Percentiles rank a stretch among this genome's conserved stretches.
These are phyloP conservation scores for Otocyon megalotis DNA, from an alignment of 2,113 vertebrate species.

Conservation along the genomic window DNA sequence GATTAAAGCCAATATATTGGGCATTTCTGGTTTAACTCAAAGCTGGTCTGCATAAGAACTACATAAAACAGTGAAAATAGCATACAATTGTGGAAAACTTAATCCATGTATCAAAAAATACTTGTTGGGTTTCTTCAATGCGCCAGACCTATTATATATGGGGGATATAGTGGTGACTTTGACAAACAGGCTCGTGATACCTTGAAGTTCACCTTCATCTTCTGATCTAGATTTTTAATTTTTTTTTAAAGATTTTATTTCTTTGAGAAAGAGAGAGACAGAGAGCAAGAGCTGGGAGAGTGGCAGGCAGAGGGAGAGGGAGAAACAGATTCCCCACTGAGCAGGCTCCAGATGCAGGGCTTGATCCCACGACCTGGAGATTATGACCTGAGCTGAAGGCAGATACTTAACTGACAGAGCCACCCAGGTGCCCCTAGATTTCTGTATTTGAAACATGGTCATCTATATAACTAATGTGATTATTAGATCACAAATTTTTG, in stretches of 20 bases:
- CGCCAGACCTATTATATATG: background rate
- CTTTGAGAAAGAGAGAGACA: too few relatives aligned
- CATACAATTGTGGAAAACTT: slow-evolving; percentile 16
- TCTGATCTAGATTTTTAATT: background rate
- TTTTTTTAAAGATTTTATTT: too few relatives aligned
- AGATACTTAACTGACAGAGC: too few relatives aligned
- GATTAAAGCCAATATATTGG: slow-evolving; percentile 8
- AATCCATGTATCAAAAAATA: slow-evolving; percentile 9
- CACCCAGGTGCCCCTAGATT: background rate
- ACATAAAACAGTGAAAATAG: slow-evolving; percentile 9
- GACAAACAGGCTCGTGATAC: background rate
- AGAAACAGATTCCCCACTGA: too few relatives aligned
- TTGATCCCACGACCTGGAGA: too few relatives aligned
- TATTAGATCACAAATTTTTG: slow-evolving; percentile 34
- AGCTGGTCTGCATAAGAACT: slow-evolving; percentile 5
- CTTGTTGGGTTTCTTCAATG: background rate
- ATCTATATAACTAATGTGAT: slow-evolving; percentile 46
- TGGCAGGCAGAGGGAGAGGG: too few relatives aligned
- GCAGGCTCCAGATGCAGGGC: too few relatives aligned
- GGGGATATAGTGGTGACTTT: background rate
- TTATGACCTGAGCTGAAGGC: too few relatives aligned
- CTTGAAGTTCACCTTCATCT: background rate
- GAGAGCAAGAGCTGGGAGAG: too few relatives aligned
- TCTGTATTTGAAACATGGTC: slow-evolving; percentile 38
- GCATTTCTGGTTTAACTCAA: slow-evolving; percentile 51